A percentile compares a stretch with the other conserved stretches of the same genome.
phyloP scores from a whole-genome alignment of 2,888 invertebrate genomes.

The Malthinus flaveolus region DNA sequence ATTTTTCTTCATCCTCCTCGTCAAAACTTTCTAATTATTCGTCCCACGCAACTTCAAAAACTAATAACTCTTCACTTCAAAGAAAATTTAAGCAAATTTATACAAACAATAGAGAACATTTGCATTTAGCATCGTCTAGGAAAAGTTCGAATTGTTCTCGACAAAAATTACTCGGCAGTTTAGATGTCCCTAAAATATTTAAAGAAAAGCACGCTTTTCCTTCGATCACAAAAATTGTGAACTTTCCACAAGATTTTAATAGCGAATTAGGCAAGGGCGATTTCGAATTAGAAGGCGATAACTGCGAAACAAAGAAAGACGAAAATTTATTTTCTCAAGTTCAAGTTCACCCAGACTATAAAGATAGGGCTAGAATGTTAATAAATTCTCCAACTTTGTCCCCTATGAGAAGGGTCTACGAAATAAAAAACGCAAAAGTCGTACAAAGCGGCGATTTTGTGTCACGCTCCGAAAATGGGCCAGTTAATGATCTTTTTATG shows the following conservation, averaged over 20 bases:
- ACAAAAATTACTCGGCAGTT: not conserved
- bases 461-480: too few relatives aligned
- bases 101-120: too few relatives aligned
- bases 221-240: slow-evolving; percentile 16
- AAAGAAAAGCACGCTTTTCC: slow-evolving; percentile 9
- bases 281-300: not conserved
- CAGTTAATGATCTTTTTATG: too few relatives aligned
- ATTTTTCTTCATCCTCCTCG: too few relatives aligned
- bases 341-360: not conserved
- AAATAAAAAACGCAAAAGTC: too few relatives aligned
- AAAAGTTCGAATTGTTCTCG: not conserved
- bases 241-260: not conserved
- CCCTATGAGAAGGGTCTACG: not conserved
- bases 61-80: not conserved
- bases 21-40: slow-evolving; percentile 10
- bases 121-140: too few relatives aligned
- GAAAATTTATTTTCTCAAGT: not conserved
- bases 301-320: not conserved
- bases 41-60: not conserved
- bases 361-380: not conserved
- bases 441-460: too few relatives aligned
- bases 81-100: not conserved
- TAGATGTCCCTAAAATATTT: slow-evolving; percentile 16
- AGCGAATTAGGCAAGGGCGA: not conserved
- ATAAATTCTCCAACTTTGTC: not conserved